Base-by-base conservation (phyloP, 2,888 invertebrate genomes). In the Drosophila ezoana region DNA sequence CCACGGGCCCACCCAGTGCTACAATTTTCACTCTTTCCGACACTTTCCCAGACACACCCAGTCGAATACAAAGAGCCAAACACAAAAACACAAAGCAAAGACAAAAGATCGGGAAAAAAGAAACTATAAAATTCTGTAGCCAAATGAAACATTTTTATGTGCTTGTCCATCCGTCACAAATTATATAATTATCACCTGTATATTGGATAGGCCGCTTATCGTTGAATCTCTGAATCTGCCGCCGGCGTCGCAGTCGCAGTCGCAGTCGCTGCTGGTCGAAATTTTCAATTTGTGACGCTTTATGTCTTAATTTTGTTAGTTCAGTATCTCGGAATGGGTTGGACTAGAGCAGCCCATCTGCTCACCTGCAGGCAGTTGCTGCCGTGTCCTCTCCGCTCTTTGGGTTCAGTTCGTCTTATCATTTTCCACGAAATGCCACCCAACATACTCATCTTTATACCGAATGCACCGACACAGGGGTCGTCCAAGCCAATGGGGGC, bases 111-210 rank as follows among this genome's bases (percentile, higher is more conserved):
- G 37, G 11, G 11, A 8, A 8, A 62, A 73, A 49, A 63, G 67
- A 75, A 69, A 72, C 87, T 84, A 85, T 86, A 86, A 84, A 83
- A 86, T 83, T 86, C 86, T 81, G 81, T 72, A 83, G 86, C 73
- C 76, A 73, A 71, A 74, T 86, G 83, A 73, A 86, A 83, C 81
- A 86, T 79, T 86, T 84, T 87, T 87, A 87, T 87, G 85, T 85
- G 81, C 76, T 83, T 90, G 89, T 90, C 89, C 89, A 84, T 87
- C 89, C 90, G 87, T 87, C 89, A 90, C 89, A 90, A 90, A 90
- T 90, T 90, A 90, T 85, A 86, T 90, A 89, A 90, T 90, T 90
- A 90, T 90, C 90, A 90, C 90, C 90, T 90, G 88, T 89, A 81
- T 77, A 88, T 85, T 81, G 81, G 81, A 76, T 82, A 86, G 81